These are phyloP conservation scores for Harpagus bidentatus DNA, from an alignment of 2,113 vertebrate species.

Conservation along the genomic window DNA sequence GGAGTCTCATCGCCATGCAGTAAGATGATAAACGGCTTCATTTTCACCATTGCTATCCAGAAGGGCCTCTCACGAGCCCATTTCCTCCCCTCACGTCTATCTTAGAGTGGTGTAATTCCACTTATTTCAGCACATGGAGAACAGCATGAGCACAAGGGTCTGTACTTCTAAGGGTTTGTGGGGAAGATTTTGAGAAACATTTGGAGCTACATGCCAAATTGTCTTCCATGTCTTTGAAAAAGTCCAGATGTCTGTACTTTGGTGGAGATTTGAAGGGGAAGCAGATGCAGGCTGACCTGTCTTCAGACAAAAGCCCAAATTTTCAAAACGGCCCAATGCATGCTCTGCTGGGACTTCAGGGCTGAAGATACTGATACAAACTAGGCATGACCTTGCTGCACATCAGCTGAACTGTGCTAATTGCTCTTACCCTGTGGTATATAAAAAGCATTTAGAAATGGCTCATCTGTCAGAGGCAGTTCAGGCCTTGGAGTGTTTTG, in stretches of 20 bases:
- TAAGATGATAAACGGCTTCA: conserved; percentile 27
- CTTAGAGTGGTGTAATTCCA: neutral
- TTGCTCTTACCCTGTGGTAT: neutral
- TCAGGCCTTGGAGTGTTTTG: neutral
- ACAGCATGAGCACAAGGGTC: neutral
- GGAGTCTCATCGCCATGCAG: neutral
- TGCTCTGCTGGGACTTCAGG: neutral
- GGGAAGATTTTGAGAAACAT: conserved; percentile 12
- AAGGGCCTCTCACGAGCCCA: neutral
- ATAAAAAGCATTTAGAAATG: neutral
- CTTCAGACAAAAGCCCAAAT: neutral
- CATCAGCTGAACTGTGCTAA: neutral
- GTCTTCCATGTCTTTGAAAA: conserved; percentile 2
- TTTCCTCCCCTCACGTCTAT: conserved; percentile 17
- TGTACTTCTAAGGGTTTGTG: neutral
- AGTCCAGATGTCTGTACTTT: neutral
- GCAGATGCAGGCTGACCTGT: conserved; percentile 3
- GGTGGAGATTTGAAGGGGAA: conserved; percentile 6
- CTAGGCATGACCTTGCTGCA: neutral
- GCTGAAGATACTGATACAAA: neutral
- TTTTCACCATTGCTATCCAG: conserved; percentile 25
- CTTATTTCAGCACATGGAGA: neutral
- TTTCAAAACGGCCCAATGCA: neutral
- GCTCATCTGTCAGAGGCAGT: neutral
- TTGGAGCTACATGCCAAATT: neutral